A percentile compares a stretch with the other conserved stretches of the same genome.
Conservation (phyloP, 1,140 invertebrate species). For the Drosophila tristis region DNA sequence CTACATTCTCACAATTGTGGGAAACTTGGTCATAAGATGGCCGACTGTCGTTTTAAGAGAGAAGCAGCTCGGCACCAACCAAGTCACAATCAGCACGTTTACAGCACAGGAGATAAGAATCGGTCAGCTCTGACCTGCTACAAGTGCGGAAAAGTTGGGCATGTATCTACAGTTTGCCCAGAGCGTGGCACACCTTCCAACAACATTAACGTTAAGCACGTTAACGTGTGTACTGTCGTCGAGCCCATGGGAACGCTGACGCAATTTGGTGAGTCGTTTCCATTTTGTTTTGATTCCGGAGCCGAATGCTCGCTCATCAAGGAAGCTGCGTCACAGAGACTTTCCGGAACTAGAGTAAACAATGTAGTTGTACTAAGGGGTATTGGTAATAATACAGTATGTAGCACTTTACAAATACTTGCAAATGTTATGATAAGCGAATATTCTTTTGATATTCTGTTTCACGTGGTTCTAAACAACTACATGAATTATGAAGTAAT, state of each 20-base stretch:
- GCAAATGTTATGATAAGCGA: conserved; percentile 19
- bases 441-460: conserved; percentile 11
- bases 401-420: conserved; percentile 29
- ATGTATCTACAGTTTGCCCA: conserved; percentile 12
- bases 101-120: too few species aligned
- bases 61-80: too few species aligned
- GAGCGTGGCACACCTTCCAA: conserved; percentile 8
- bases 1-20: too few species aligned
- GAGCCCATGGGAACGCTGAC: background rate
- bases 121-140: conserved; percentile 1
- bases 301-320: too few species aligned
- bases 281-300: background rate
- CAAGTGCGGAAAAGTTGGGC: conserved; percentile 14
- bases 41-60: too few species aligned
- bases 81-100: too few species aligned
- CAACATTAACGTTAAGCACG: background rate
- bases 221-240: conserved; percentile 3
- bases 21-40: too few species aligned
- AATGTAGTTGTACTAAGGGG: conserved; percentile 15
- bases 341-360: conserved; percentile 7
- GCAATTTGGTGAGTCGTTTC: conserved; percentile 14
- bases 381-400: conserved; percentile 18
- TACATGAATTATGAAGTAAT: conserved; percentile 15
- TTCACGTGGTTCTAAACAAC: conserved; percentile 19
- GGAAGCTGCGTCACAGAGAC: background rate